A percentile compares a stretch with the other conserved stretches of the same genome.
Evolutionary conservation across 1,140 invertebrate genomes (phyloP).

Genomic region (Philotrypesis tridentata): DNA sequence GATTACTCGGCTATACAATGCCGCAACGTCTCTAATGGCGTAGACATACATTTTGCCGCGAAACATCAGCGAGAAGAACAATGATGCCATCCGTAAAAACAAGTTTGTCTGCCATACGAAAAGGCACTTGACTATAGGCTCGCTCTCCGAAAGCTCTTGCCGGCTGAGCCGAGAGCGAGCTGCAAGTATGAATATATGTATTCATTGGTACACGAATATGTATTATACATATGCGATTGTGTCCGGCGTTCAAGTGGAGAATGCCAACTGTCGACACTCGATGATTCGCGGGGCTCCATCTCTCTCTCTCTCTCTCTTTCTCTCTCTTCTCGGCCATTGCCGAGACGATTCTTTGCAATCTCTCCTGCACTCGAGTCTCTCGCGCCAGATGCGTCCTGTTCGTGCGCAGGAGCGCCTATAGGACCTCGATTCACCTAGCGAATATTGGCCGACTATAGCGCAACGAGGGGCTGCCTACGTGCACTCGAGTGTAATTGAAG

Average conservation of each 20-base stretch:
- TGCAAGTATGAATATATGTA: too few species aligned
- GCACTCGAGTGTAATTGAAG: slow-evolving; percentile 45
- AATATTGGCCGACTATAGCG: slow-evolving; percentile 28
- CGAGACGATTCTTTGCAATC: slow-evolving; percentile 54
- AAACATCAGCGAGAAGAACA: slow-evolving; percentile 19
- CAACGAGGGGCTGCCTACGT: neutral
- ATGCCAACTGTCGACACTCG: slow-evolving; percentile 72
- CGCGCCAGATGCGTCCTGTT: slow-evolving; percentile 55
- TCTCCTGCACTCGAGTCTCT: slow-evolving; percentile 49
- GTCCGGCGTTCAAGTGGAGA: slow-evolving; percentile 65
- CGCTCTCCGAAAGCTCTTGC: slow-evolving; percentile 30
- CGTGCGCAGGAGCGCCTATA: neutral
- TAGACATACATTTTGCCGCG: neutral
- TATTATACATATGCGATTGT: slow-evolving; percentile 51
- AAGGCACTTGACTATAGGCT: slow-evolving; percentile 41
- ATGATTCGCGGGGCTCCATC: slow-evolving; percentile 60
- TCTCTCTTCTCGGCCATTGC: slow-evolving; percentile 40
- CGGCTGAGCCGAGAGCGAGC: neutral
- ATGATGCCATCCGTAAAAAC: slow-evolving; percentile 31
- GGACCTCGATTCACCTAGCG: neutral
- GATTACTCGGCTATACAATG: neutral
- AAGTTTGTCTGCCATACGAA: slow-evolving; percentile 41
- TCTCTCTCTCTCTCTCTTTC: too few species aligned
- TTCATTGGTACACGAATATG: neutral
- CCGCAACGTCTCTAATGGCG: neutral